Percentiles rank a stretch among this genome's conserved stretches.
Evolutionary conservation across 2,113 vertebrate species (phyloP).

Genomic region (Turdus rufiventris): DNA sequence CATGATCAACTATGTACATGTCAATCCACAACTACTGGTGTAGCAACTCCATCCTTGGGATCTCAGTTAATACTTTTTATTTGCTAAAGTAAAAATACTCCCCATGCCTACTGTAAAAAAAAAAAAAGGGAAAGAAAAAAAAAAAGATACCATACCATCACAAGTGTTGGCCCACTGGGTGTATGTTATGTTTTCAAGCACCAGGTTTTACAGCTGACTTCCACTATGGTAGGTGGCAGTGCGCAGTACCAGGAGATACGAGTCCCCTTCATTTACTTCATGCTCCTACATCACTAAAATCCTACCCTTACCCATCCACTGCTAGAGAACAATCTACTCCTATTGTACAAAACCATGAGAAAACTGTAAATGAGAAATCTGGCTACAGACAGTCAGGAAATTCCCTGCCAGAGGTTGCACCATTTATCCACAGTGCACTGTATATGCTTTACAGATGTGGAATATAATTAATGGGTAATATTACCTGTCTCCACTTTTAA

Average conservation of each 20-base stretch:
- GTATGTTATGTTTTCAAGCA: neutral
- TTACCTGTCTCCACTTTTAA: conserved; percentile 7
- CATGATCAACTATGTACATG: neutral
- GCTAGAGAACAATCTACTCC: neutral
- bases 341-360: neutral
- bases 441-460: conserved; percentile 5
- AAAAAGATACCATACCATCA: neutral
- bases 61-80: neutral
- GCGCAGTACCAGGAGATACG: neutral
- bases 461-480: neutral
- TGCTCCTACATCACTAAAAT: neutral
- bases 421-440: neutral
- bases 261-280: neutral
- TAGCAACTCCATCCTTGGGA: neutral
- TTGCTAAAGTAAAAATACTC: neutral
- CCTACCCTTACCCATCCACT: neutral
- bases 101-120: neutral
- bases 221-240: neutral
- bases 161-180: neutral
- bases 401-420: neutral
- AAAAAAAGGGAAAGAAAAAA: no score
- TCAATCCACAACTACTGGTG: neutral
- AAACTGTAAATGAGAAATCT: neutral
- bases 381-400: neutral
- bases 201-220: neutral